These are phyloP conservation scores for Antennarius maculatus DNA, from an alignment of 2,797 vertebrate species.

Conservation along the genomic window DNA sequence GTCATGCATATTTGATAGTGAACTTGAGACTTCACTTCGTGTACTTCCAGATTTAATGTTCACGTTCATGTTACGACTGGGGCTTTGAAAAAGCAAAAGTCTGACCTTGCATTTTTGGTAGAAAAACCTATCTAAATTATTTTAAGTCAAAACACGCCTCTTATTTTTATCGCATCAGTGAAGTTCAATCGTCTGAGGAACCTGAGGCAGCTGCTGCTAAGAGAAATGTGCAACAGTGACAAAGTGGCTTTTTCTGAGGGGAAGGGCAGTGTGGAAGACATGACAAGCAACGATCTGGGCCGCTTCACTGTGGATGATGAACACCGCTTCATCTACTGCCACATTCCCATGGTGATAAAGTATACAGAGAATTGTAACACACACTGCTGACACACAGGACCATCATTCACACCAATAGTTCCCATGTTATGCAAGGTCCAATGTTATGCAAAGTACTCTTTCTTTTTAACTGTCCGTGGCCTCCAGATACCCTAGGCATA, in stretches of 20 bases:
- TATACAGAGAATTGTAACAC: neutral
- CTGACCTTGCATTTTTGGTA: neutral
- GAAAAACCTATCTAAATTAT: neutral
- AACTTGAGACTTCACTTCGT: too few relatives aligned
- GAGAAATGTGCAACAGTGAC: slow-evolving; percentile 8
- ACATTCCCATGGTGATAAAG: slow-evolving; percentile 85
- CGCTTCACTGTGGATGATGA: slow-evolving; percentile 92
- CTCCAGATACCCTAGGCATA: too few relatives aligned
- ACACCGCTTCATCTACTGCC: slow-evolving; percentile 92
- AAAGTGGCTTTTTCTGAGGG: neutral
- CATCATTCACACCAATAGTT: too few relatives aligned
- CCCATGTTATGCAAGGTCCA: too few relatives aligned
- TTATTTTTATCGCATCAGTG: neutral
- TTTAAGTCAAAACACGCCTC: neutral
- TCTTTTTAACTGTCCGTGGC: too few relatives aligned
- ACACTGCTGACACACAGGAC: neutral
- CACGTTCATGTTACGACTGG: too few relatives aligned
- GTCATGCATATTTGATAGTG: too few relatives aligned
- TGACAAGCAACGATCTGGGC: slow-evolving; percentile 84
- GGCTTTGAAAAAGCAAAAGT: neutral
- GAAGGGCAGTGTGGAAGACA: slow-evolving; percentile 73
- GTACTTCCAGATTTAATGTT: too few relatives aligned
- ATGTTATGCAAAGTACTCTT: too few relatives aligned
- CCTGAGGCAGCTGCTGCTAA: slow-evolving; percentile 20
- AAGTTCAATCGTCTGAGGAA: neutral